A percentile compares a stretch with the other conserved stretches of the same genome.
These are phyloP conservation scores for Psittacus erithacus DNA, from an alignment of 2,113 vertebrate genomes.

Conservation along the genomic window DNA sequence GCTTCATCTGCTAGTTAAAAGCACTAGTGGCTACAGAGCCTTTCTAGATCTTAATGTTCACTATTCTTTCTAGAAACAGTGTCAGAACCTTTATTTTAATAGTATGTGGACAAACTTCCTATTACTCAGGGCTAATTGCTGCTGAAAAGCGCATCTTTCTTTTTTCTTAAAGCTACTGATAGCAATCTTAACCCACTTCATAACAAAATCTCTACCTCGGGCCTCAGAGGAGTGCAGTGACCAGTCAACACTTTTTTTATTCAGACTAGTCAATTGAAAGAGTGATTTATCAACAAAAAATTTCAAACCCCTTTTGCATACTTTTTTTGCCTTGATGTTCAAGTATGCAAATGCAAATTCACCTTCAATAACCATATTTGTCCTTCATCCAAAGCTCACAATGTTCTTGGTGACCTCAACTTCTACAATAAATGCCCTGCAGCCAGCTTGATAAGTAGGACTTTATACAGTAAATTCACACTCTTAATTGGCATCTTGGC, in stretches of 20 bases:
- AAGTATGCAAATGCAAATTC: background rate
- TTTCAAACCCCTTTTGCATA: background rate
- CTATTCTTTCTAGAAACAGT: conserved; percentile 21
- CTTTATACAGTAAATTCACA: background rate
- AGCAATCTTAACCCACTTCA: background rate
- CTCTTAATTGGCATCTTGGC: background rate
- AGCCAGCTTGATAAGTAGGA: background rate
- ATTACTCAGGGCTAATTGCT: conserved; percentile 14
- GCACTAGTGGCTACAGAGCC: background rate
- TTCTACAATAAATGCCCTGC: background rate
- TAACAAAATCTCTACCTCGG: background rate
- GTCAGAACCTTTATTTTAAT: background rate
- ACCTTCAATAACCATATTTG: background rate
- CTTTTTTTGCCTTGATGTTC: background rate
- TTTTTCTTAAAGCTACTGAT: background rate
- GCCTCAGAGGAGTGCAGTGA: background rate
- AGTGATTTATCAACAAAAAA: background rate
- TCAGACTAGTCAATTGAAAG: background rate
- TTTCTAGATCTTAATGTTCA: conserved; percentile 5
- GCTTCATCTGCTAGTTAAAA: background rate
- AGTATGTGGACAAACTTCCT: background rate
- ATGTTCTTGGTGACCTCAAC: background rate
- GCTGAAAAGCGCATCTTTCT: background rate
- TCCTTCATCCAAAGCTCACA: background rate
- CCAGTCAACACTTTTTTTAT: background rate